Evolutionary conservation across 2,113 vertebrate species (phyloP), one percentile per base, ranked within the genome.

Genomic region (Stigmatopora nigra): DNA sequence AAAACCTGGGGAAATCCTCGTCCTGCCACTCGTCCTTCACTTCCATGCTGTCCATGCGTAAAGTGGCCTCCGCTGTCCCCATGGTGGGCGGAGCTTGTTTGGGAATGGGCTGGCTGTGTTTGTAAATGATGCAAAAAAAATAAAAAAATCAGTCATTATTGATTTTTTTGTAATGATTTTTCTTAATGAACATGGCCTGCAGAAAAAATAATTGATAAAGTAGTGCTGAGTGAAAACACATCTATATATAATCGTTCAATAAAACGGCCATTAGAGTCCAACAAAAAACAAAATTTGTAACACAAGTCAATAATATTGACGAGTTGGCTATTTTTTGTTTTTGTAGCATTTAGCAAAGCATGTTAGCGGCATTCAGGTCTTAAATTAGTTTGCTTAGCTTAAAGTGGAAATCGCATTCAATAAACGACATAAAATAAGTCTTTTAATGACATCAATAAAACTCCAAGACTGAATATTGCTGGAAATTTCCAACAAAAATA

Each of bases 11-110:
- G 74, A 96, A 97, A 82, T 97, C 96, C 86, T 97, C 94, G 76
- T 97, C 96, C 88, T 98, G 96, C 94, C 96, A 98, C 74, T 97
- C 96, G 51, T 97, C 96, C 62, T 97, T 98, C 41, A 96, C 92
- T 73, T 98, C 95, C 81, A 98, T 93, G 71, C 91, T 95, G 89
- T 97, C 95, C 94, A 97, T 97, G 71, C 90, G 94, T 71, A 94
- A 83, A 64, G 78, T 90, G 72, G 92, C 88, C 66, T 92, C 88
- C 59, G 90, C 70, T 71, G 89, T 89, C 77, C 86, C 89, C 75
- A 86, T 89, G 76, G 75, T 73, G 51, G 58, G 7, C 14, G 7
- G 52, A 45, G 67, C 16, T 20, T 80, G 51, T 73, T 78, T 58
- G 41, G 71, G 67, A 59, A 56, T 77, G 78, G 69, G 77, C 78